Evolutionary conservation across 2,797 vertebrate genomes (phyloP), one percentile per base, ranked within the genome.

Genomic region (Bovichtus variegatus): DNA sequence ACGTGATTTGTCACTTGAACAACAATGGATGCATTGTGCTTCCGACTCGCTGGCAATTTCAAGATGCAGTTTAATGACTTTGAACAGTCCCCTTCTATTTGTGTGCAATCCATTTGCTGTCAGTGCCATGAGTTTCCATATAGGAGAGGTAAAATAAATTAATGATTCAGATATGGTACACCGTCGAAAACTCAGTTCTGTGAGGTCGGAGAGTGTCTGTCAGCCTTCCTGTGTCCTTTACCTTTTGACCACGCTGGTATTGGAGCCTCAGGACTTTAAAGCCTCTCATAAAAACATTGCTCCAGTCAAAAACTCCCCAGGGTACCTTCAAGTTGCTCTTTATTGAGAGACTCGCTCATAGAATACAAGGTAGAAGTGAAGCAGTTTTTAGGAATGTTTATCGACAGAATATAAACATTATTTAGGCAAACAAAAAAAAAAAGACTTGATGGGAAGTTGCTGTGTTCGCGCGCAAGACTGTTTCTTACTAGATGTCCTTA

Each of bases 221-320:
- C 60, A 46, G 54, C 57, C 29, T 29, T 13, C 18, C 53, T 62
- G 31, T 66, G 57, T 40, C 29, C 38, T 71, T 68, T 75, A 62
- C 64, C 51, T 71, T 69, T 49, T 68, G n/a, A 80, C 71, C 57
- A 58, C 0, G 8, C 64, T 12, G 8, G n/a, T 43, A 51, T 2
- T 25, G 19, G 16, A 57, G 66, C 63, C 43, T 55, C 21, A 25
- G 43, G 38, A 72, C 36, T 34, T 54, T 36, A 25, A 68, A 78
- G 27, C 50, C 15, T 36, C 34, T 29, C 11, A 29, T 9, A 41
- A 43, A 50, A 53, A 53, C 15, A 54, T 43, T n/a, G 34, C n/a
- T 38, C 3, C 21, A 23, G 29, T 49, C 10, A n/a, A 16, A 53
- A 64, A 25, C 38, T n/a, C 16, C 36, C n/a, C 4, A 43, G 51